These are phyloP conservation scores for Caenorhabditis panamensis DNA, from an alignment of 2,888 invertebrate genomes.

Conservation along the genomic window DNA sequence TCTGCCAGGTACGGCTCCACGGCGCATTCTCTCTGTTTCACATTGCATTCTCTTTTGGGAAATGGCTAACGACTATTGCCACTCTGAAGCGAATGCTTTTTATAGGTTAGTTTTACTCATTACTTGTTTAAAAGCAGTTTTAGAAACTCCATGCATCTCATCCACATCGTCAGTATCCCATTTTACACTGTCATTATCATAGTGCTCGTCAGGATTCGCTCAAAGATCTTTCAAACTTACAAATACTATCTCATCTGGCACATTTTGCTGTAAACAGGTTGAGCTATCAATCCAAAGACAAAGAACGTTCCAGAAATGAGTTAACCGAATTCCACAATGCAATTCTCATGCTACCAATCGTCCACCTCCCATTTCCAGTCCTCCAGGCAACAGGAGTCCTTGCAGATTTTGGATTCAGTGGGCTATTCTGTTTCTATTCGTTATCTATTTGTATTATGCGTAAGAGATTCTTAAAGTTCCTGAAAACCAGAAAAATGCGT, in stretches of 20 bases:
- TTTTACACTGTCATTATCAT: neutral
- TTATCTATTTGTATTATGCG: slow-evolving; percentile 23
- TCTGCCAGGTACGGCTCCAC: no score
- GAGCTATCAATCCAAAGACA: neutral
- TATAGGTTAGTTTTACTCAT: no score
- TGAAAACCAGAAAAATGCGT: neutral
- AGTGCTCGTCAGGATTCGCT: neutral
- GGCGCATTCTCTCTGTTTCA: no score
- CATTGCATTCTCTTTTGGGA: no score
- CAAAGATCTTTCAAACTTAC: neutral
- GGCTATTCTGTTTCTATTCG: slow-evolving; percentile 24
- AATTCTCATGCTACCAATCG: slow-evolving; percentile 27
- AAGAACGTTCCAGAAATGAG: slow-evolving; percentile 18
- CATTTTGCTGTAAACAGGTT: neutral
- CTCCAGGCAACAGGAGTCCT: slow-evolving; percentile 18
- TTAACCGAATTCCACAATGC: slow-evolving; percentile 22
- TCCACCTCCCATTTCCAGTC: slow-evolving; percentile 27
- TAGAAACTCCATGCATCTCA: neutral
- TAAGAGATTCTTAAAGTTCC: no score
- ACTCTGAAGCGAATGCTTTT: no score
- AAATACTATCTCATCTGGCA: neutral
- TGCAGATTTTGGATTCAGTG: slow-evolving; percentile 17
- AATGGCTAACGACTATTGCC: no score
- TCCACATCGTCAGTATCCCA: neutral
- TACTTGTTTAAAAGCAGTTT: no score